Evolutionary conservation across 2,797 vertebrate genomes (phyloP), one percentile per base, ranked within the genome.

Genomic region (Triplophysa bombifrons): DNA sequence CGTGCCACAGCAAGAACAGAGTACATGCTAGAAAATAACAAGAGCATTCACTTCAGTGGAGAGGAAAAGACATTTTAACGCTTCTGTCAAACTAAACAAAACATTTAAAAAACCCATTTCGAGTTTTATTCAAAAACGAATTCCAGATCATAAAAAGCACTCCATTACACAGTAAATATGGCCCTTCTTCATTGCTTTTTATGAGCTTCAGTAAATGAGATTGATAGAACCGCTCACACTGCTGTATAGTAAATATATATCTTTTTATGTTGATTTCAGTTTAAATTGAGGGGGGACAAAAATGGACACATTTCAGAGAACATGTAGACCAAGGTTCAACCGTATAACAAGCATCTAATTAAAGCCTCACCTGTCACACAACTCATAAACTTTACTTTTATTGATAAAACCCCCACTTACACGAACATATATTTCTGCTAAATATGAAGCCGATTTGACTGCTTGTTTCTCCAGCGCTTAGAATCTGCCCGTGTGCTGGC

Each of bases 301-400:
- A 80, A 76, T 13, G 56, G 64, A 73, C 53, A 74, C n/a, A 61
- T 1, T 22, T 34, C 20, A 63, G 12, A 75, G 20, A 64, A 22
- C 11, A 22, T 2, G 12, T 55, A 73, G 60, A 34, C 19, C 46
- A n/a, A 61, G 68, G 46, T 56, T 74, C 53, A 20, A 46, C 53
- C 71, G 10, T n/a, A 13, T 14, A 63, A 58, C 63, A 65, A 70
- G 65, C 6, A 25, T 61, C 76, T 81, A 76, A 84, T 80, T 85
- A 80, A 83, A 85, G 79, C 22, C 41, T 79, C 22, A 2, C 17
- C 41, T 72, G 82, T 81, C 82, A 79, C 76, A 78, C 72, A 72
- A 51, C 65, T 68, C 27, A 38, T 9, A 66, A 67, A 81, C 56
- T 67, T 77, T 55, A 80, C 76, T 82, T 80, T 74, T 55, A 63